A percentile compares a stretch with the other conserved stretches of the same genome.
phyloP scores from a whole-genome alignment of 2,113 vertebrate species.

The Ondatra zibethicus region DNA sequence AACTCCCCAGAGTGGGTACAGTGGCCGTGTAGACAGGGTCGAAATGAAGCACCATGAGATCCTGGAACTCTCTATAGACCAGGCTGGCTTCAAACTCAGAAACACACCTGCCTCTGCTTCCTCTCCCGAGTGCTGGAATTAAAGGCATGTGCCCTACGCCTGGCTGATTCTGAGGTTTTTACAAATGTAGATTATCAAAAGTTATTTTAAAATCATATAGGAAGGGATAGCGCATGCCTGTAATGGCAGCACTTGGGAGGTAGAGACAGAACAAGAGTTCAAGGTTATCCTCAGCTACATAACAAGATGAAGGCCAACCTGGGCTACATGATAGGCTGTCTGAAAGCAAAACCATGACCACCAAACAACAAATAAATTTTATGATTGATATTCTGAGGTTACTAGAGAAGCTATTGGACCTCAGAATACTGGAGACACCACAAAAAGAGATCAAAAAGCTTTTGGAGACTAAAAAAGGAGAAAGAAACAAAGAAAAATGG shows the following conservation, averaged over 20 bases:
- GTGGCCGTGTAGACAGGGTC: accelerated
- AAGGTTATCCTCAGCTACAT: neutral
- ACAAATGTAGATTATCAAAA: neutral
- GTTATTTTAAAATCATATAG: neutral
- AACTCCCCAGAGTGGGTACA: accelerated
- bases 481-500: neutral
- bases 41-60: neutral
- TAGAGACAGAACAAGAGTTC: neutral
- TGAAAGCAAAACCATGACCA: neutral
- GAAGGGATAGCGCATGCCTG: neutral
- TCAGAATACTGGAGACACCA: neutral
- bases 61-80: neutral
- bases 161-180: neutral
- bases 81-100: neutral
- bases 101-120: neutral
- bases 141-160: neutral
- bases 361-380: neutral
- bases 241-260: neutral
- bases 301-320: neutral
- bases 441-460: neutral
- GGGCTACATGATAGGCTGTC: neutral
- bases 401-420: neutral
- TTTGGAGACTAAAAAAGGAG: neutral
- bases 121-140: neutral
- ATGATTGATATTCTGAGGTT: neutral